Evolutionary conservation across 2,888 invertebrate species (phyloP).

Genomic region (Melipona bicolor): DNA sequence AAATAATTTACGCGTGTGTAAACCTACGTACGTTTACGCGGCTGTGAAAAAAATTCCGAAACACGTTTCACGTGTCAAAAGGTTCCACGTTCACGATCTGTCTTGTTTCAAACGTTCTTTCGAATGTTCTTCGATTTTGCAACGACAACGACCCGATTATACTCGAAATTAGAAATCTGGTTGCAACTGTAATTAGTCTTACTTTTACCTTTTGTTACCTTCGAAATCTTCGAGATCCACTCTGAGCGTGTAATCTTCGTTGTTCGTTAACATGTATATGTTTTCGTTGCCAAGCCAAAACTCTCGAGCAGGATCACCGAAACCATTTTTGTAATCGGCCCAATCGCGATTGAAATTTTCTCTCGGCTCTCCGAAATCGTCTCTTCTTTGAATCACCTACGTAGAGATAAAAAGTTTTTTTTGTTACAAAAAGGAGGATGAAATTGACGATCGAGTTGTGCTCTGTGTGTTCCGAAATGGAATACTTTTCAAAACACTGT

Average conservation of each 20-base stretch:
- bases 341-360: slow-evolving; percentile 97
- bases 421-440: neutral
- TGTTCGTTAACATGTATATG: slow-evolving; percentile 96
- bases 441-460: neutral
- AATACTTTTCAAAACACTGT: neutral
- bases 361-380: slow-evolving; percentile 93
- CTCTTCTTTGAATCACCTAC: slow-evolving; percentile 95
- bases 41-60: neutral
- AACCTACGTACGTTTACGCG: neutral
- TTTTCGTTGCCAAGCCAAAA: slow-evolving; percentile 98
- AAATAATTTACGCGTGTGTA: neutral
- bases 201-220: slow-evolving; percentile 92
- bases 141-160: neutral
- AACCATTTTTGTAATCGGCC: slow-evolving; percentile 96
- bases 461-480: neutral
- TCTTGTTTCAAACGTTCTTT: neutral
- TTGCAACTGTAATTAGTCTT: slow-evolving; percentile 4
- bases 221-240: slow-evolving; percentile 97
- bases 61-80: neutral
- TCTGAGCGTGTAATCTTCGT: slow-evolving; percentile 94
- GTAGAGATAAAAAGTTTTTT: neutral
- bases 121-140: neutral
- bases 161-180: too few species aligned
- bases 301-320: slow-evolving; percentile 95
- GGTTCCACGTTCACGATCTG: too few species aligned